Percentiles rank a stretch among this genome's conserved stretches.
phyloP scores from a whole-genome alignment of 1,140 invertebrate species.

The Caenorhabditis latens region DNA sequence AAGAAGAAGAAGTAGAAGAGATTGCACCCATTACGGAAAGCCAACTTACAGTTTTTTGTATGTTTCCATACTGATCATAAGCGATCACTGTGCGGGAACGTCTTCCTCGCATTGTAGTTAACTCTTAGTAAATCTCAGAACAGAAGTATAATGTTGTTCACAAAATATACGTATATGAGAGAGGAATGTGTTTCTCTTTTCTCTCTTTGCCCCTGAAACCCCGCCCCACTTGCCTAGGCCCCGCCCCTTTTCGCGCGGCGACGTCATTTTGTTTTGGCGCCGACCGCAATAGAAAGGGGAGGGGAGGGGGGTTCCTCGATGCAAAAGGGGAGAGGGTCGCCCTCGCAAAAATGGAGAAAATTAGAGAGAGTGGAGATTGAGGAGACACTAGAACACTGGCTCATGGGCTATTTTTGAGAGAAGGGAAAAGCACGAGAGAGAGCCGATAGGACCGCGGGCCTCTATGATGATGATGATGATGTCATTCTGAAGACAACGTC shows the following conservation, averaged over 20 bases:
- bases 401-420: slow-evolving; percentile 34
- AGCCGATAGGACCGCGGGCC: neutral
- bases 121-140: neutral
- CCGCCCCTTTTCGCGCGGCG: slow-evolving; percentile 43
- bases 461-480: slow-evolving; percentile 42
- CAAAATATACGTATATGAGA: neutral
- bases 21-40: too few relatives aligned
- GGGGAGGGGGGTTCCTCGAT: neutral
- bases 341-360: slow-evolving; percentile 49
- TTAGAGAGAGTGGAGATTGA: neutral
- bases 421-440: neutral
- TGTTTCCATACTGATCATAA: slow-evolving; percentile 55
- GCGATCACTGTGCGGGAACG: slow-evolving; percentile 45
- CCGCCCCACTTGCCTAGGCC: neutral
- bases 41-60: slow-evolving; percentile 17
- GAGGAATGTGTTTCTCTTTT: neutral
- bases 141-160: slow-evolving; percentile 18
- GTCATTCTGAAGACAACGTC: slow-evolving; percentile 26
- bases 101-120: slow-evolving; percentile 38
- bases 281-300: neutral
- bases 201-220: neutral
- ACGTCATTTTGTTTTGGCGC: slow-evolving; percentile 53
- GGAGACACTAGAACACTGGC: neutral
- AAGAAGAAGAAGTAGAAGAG: neutral
- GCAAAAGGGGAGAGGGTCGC: slow-evolving; percentile 8